Conservation (phyloP, 1,140 invertebrate species). For the Apocrypta bakeri region DNA sequence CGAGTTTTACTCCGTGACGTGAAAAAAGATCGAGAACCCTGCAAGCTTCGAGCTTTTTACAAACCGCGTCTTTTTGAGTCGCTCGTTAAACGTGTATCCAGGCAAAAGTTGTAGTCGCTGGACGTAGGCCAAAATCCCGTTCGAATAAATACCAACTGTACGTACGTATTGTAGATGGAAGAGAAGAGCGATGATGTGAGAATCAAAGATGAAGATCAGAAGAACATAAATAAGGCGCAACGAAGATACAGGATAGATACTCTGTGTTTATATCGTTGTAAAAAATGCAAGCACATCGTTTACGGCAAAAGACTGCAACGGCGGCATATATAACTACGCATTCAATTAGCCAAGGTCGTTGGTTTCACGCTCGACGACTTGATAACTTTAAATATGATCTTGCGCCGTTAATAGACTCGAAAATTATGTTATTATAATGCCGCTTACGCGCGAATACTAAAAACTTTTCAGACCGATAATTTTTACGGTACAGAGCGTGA, state of each 20-base stretch:
- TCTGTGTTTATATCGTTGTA: too few species aligned
- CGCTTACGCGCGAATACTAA: background rate
- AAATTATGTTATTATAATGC: background rate
- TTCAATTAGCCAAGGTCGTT: background rate
- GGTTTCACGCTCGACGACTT: background rate
- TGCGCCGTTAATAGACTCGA: background rate
- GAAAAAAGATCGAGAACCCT: conserved; percentile 1
- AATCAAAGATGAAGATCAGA: conserved; percentile 31
- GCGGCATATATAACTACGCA: background rate
- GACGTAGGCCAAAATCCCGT: conserved; percentile 15
- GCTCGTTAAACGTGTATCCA: conserved; percentile 15
- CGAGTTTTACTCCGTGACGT: conserved; percentile 15
- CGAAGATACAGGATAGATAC: too few species aligned
- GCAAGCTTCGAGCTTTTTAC: background rate
- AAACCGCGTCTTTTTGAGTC: background rate
- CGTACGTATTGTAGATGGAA: background rate
- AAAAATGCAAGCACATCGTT: too few species aligned
- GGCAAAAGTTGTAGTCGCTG: conserved; percentile 4
- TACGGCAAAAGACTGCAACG: too few species aligned
- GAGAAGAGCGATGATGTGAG: background rate
- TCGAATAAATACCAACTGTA: background rate
- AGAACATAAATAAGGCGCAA: background rate
- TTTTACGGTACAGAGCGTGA: background rate
- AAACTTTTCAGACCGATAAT: conserved; percentile 2
- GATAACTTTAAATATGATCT: background rate